Conservation (phyloP, 2,113 vertebrate genomes). For the Balaenoptera acutorostrata region DNA sequence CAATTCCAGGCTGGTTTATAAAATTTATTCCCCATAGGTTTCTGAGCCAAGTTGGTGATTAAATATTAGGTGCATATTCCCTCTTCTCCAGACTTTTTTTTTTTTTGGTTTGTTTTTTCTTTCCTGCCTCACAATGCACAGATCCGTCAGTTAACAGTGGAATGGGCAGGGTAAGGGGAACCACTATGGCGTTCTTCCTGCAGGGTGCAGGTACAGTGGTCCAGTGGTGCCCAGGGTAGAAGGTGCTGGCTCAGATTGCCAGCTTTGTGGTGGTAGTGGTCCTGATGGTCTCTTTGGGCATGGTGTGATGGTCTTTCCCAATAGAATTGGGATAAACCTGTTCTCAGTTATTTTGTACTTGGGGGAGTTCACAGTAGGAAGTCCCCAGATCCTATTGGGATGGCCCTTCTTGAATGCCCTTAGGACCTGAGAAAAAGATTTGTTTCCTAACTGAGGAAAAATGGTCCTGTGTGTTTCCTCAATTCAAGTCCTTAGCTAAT, state of each 20-base stretch:
- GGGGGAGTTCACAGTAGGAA: background rate
- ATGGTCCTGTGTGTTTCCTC: background rate
- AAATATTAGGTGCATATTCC: background rate
- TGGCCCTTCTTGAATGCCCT: background rate
- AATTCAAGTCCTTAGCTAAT: background rate
- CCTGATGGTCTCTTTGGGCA: background rate
- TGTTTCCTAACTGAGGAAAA: background rate
- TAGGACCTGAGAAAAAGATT: background rate
- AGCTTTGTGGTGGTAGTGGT: background rate
- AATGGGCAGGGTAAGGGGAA: background rate
- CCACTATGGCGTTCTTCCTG: background rate
- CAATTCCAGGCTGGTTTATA: background rate
- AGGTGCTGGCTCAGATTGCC: background rate
- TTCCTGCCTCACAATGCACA: background rate
- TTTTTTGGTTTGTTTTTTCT: background rate
- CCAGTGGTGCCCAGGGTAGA: background rate
- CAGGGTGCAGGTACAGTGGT: background rate
- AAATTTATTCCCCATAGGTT: background rate
- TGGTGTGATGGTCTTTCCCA: background rate
- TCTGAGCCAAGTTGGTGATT: background rate
- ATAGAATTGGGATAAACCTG: background rate
- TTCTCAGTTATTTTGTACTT: conserved; percentile 7
- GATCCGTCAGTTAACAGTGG: background rate
- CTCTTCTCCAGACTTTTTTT: background rate
- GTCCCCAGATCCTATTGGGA: background rate